Base-by-base conservation (phyloP, 2,797 vertebrate species). In the Phrynocephalus vlangalii region DNA sequence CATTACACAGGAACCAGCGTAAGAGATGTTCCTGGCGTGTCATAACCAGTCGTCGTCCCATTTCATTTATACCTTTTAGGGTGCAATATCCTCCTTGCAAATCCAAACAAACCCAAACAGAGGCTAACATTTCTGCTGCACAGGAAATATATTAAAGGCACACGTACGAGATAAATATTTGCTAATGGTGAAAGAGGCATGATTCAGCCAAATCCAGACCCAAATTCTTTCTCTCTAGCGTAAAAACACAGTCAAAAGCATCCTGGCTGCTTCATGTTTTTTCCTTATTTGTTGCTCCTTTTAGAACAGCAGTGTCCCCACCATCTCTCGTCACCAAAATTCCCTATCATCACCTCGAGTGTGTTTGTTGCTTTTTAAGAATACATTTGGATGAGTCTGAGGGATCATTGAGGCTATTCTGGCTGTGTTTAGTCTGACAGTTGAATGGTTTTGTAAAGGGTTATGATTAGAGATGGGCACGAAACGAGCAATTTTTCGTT, bases 241-340 rank as follows among this genome's bases (percentile, higher is more conserved):
- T 82, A 87, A 60, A 88, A 76, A 87, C 60, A 56, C 70, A 91
- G 88, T 7, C 88, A 90, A 91, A 88, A 60, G 50, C 86, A 83
- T 85, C 44, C 81, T 86, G 30, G 63, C 11, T 88, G 63, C 1
- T 28, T 90, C 88, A 83, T 8, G 18, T 15, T 89, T 44, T 91
- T 84, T 84, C 30, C 18, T 82, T 63, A 52, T 82, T 90, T 84
- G 86, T 82, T 18, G 30, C 52, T 79, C 60, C 67, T 75, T 84
- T 87, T 63, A 78, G 77, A 85, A 89, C 67, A 28, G 38, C 22
- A 18, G 52, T 84, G 50, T 50, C 79, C 67, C 30, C 2, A 6
- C 50, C 38, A 88, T 75, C 52, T 15, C 13, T 8, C 28, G 8
- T 26, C 24, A 63, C 56, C 71, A 16, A 52, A 28, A 66, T 28